Conservation (phyloP, 2,888 invertebrate species). For the Chorisops tibialis region DNA sequence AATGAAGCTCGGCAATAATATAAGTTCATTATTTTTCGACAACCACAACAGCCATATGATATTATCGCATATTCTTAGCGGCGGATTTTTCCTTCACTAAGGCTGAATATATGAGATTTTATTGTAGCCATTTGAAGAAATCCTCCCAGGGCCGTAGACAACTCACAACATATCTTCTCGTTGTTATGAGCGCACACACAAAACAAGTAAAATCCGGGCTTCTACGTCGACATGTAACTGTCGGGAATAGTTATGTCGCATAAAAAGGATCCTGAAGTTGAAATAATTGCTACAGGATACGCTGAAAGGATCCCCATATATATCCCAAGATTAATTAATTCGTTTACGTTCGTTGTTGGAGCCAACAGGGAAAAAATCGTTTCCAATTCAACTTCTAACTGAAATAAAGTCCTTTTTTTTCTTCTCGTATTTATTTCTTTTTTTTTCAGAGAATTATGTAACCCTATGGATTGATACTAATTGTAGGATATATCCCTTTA, state of each 20-base stretch:
- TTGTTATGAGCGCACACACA: no score
- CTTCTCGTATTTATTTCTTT: background rate
- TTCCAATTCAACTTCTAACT: background rate
- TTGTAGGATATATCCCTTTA: conserved; percentile 13
- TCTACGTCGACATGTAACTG: conserved; percentile 7
- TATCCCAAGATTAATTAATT: conserved; percentile 15
- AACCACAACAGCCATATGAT: no score
- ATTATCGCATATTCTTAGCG: no score
- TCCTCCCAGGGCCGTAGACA: no score
- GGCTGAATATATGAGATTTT: no score
- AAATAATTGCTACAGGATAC: conserved; percentile 2
- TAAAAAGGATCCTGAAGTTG: conserved; percentile 12
- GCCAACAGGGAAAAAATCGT: background rate
- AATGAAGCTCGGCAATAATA: no score
- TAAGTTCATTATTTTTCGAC: no score
- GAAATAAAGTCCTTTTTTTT: background rate
- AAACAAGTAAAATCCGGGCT: no score
- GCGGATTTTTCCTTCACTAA: no score
- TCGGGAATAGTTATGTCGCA: conserved; percentile 18
- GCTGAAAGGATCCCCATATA: background rate
- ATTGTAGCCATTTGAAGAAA: no score
- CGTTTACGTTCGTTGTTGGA: conserved; percentile 2
- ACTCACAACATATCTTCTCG: no score
- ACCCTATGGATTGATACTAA: conserved; percentile 17
- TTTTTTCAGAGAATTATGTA: conserved; percentile 11